Evolutionary conservation across 2,797 vertebrate genomes (phyloP), one percentile per base, ranked within the genome.

Genomic region (Florisuga fusca): DNA sequence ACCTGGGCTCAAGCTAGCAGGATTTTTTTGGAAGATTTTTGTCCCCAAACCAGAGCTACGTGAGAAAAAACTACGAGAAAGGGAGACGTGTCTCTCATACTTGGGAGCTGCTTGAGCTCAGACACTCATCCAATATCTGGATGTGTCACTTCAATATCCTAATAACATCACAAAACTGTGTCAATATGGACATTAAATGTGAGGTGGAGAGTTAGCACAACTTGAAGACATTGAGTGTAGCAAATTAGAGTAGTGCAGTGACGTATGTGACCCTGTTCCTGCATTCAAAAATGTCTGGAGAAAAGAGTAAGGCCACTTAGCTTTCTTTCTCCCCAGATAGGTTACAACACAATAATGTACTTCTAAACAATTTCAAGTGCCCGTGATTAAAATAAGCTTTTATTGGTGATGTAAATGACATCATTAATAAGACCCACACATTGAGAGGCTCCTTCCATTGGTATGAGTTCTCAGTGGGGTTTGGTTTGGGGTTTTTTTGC

Each of bases 391-490:
- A 92, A 67, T 46, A 87, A 79, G 41, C 21, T 84, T 82, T 1
- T 1, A 4, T 23, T 2, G 1, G 22, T 34, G 9, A 50, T 43
- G 76, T 5, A 67, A 79, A 73, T 58, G 0, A 10, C 22, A 27
- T 46, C 18, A 46, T 67, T 53, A 38, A 46, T 57, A 61, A 7
- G 55, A 17, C 29, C 4, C 18, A 17, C 17, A 9, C 2, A 46
- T 26, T 31, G 15, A 23, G 17, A 71, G 10, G 3, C 3, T 73
- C 8, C 27, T 75, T 55, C 29, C 17, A n/a, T 50, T 43, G 15
- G 78, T 90, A 46, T 10, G 29, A 33, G 3, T 58, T 69, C 21
- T 66, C 38, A 6, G 38, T 41, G 38, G 38, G 38, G 38, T 41
- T 14, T 38, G 38, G 12, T 38, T 38, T 38, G 11, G 36, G 36